A percentile compares a stretch with the other conserved stretches of the same genome.
Evolutionary conservation across 1,140 invertebrate species (phyloP).

Genomic region (Trachymyrmex septentrionalis): DNA sequence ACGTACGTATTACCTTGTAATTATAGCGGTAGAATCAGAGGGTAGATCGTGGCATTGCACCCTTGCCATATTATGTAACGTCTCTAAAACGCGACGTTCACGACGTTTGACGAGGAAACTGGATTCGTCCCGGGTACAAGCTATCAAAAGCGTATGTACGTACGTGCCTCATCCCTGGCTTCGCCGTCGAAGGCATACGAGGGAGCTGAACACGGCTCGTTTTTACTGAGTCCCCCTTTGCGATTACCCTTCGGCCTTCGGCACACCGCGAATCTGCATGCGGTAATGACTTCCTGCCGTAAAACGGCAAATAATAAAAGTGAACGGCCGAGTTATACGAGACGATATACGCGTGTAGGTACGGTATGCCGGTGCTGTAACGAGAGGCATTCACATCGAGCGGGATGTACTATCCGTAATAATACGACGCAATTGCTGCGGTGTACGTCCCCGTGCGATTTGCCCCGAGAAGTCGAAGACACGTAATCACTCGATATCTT

Average conservation of each 20-base stretch:
- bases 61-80: slow-evolving; percentile 26
- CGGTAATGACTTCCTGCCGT: slow-evolving; percentile 81
- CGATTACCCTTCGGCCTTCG: slow-evolving; percentile 67
- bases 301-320: slow-evolving; percentile 76
- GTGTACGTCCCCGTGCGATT: slow-evolving; percentile 11
- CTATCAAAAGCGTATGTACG: slow-evolving; percentile 34
- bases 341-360: slow-evolving; percentile 32
- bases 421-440: background rate
- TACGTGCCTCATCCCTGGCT: slow-evolving; percentile 9
- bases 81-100: background rate
- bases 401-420: slow-evolving; percentile 10
- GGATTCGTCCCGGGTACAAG: slow-evolving; percentile 20
- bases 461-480: background rate
- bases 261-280: slow-evolving; percentile 77
- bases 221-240: slow-evolving; percentile 48
- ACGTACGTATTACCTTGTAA: background rate
- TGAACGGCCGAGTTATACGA: slow-evolving; percentile 68
- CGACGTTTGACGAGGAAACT: slow-evolving; percentile 41
- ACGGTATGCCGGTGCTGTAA: slow-evolving; percentile 47
- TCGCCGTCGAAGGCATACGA: background rate
- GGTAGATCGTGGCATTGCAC: background rate
- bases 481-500: background rate
- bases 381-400: slow-evolving; percentile 44
- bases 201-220: slow-evolving; percentile 4
- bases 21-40: slow-evolving; percentile 20